A percentile compares a stretch with the other conserved stretches of the same genome.
Evolutionary conservation across 2,113 vertebrate species (phyloP).

Genomic region (Corythoichthys intestinalis): DNA sequence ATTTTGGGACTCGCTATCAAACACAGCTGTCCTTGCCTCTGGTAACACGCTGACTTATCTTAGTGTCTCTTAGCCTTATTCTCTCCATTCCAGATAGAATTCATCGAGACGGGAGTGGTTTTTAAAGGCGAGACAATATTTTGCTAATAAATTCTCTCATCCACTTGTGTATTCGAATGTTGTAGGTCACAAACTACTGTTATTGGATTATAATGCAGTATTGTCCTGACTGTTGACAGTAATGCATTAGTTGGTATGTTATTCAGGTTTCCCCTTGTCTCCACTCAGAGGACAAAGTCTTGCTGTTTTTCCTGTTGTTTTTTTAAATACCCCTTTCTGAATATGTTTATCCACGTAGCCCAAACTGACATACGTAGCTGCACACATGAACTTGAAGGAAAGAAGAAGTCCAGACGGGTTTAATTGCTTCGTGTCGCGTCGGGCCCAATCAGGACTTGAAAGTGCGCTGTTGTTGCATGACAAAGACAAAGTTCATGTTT

Average conservation of each 20-base stretch:
- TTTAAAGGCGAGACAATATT: neutral
- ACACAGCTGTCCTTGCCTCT: slow-evolving; percentile 45
- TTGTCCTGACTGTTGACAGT: slow-evolving; percentile 10
- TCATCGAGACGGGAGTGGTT: neutral
- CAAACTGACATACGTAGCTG: neutral
- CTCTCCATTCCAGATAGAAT: slow-evolving; percentile 39
- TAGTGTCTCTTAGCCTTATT: slow-evolving; percentile 43
- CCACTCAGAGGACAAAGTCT: neutral
- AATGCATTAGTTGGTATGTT: slow-evolving; percentile 2
- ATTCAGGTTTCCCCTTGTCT: slow-evolving; percentile 4
- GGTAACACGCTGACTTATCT: slow-evolving; percentile 17
- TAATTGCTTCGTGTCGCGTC: slow-evolving; percentile 7
- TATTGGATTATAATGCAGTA: slow-evolving; percentile 2
- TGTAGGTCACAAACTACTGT: slow-evolving; percentile 3
- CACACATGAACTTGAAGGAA: too few species aligned
- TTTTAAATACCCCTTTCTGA: neutral
- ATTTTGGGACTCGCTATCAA: slow-evolving; percentile 30
- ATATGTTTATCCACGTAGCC: neutral
- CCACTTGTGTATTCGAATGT: neutral
- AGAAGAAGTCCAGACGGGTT: slow-evolving; percentile 20
- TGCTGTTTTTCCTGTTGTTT: neutral
- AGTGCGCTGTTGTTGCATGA: slow-evolving; percentile 13
- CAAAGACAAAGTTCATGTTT: slow-evolving; percentile 15
- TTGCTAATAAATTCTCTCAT: neutral
- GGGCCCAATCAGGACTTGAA: slow-evolving; percentile 40